Conservation (phyloP, 2,888 invertebrate genomes). For the Zygogramma bicolorata region DNA sequence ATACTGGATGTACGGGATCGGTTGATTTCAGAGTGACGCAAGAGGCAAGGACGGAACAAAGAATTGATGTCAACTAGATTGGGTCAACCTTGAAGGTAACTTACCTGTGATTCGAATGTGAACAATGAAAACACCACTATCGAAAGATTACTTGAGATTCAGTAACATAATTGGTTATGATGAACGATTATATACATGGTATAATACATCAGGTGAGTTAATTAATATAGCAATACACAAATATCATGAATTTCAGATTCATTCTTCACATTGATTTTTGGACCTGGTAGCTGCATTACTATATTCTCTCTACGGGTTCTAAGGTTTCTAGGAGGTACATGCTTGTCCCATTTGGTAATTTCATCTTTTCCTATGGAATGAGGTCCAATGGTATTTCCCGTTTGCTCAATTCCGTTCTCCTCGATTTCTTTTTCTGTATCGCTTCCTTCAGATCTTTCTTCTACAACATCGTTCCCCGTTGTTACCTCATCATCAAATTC, state of each 20-base stretch:
- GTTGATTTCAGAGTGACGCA: no score
- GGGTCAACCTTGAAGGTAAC: no score
- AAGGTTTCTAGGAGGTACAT: slow-evolving; percentile 11
- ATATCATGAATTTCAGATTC: background rate
- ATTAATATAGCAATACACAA: no score
- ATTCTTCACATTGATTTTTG: background rate
- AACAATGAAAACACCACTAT: no score
- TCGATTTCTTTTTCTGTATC: background rate
- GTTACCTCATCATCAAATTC: slow-evolving; percentile 11
- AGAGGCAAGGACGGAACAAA: no score
- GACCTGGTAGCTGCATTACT: background rate
- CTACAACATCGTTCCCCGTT: background rate
- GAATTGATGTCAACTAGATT: no score
- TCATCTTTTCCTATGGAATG: slow-evolving; percentile 15
- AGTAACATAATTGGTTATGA: no score
- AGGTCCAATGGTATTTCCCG: background rate
- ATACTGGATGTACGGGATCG: no score
- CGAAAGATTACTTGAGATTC: no score
- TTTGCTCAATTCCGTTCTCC: background rate
- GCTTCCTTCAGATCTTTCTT: background rate
- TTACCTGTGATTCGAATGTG: no score
- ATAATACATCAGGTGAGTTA: no score
- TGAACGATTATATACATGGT: no score
- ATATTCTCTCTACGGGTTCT: slow-evolving; percentile 1
- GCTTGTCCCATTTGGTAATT: slow-evolving; percentile 10